Evolutionary conservation across 2,113 vertebrate genomes (phyloP), one percentile per base, ranked within the genome.

Genomic region (Origma solitaria): DNA sequence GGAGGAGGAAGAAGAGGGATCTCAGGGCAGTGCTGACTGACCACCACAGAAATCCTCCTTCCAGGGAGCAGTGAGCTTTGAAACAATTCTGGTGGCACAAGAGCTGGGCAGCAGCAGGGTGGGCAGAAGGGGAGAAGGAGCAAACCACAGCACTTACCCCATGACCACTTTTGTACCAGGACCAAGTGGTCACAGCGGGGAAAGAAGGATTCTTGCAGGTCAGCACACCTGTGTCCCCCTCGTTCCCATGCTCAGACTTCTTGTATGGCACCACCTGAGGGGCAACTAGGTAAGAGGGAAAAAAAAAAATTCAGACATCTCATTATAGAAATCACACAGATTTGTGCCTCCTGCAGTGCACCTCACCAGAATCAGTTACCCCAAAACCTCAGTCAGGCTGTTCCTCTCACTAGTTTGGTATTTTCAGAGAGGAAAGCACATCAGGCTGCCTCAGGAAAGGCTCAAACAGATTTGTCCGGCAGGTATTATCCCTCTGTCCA

Each of bases 211-310:
- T 97, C 92, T 98, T 98, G 92, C 99, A 99, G n/a, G 25, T 76
- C 94, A 99, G 90, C 21, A 96, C 82, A 0, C 95, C 97, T 0
- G 94, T 96, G 97, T 99, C 99, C 3, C 98, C 97, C 95, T 99
- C 99, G 0, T 98, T 99, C 14, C 97, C 98, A 0, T 99, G 98
- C 92, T 99, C 99, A 0, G 98, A 98, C 81, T 98, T 98, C 97
- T 99, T 99, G 92, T 97, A 97, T 0, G 98, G 96, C 1, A 4
- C 10, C n/a, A 99, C 97, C 11, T 97, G 97, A 9, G 98, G 98
- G 5, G 15, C 0, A 11, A 98, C 99, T 99, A 71, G 9, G 57
- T 28, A 23, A 82, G 23, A 71, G 6, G 14, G 0, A 4, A 16
- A 62, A 53, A 44, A 56, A 30, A 18, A 37, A 54, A 70, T 13